Percentiles rank a stretch among this genome's conserved stretches.
These are phyloP conservation scores for Liodrosophila aerea DNA, from an alignment of 2,888 invertebrate genomes.

Conservation along the genomic window DNA sequence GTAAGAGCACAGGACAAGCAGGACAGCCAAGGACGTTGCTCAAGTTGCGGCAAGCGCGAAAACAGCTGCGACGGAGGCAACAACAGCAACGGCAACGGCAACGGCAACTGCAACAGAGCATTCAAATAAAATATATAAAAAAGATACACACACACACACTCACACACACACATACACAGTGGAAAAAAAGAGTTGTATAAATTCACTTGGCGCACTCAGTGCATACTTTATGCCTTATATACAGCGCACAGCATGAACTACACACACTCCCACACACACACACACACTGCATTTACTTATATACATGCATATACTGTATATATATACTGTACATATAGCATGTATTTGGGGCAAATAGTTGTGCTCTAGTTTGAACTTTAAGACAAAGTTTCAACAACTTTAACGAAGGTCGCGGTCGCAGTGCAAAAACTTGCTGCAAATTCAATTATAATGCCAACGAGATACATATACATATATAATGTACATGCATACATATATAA, in stretches of 20 bases:
- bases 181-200: slow-evolving; percentile 50
- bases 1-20: slow-evolving; percentile 39
- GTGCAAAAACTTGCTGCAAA: slow-evolving; percentile 53
- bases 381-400: slow-evolving; percentile 71
- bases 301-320: slow-evolving; percentile 2
- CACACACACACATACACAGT: background rate
- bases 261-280: slow-evolving; percentile 19
- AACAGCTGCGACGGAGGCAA: slow-evolving; percentile 54
- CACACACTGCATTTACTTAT: slow-evolving; percentile 3
- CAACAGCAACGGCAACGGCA: slow-evolving; percentile 24
- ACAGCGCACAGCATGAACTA: slow-evolving; percentile 15
- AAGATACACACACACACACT: background rate
- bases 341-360: slow-evolving; percentile 77
- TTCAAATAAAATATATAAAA: slow-evolving; percentile 20
- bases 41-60: slow-evolving; percentile 71
- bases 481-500: background rate
- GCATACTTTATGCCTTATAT: slow-evolving; percentile 43
- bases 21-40: slow-evolving; percentile 71
- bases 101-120: no score
- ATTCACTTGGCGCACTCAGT: slow-evolving; percentile 48
- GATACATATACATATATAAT: slow-evolving; percentile 11
- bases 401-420: slow-evolving; percentile 73
- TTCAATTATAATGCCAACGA: slow-evolving; percentile 56
- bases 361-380: slow-evolving; percentile 74
- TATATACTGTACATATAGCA: slow-evolving; percentile 22